Evolutionary conservation across 2,797 vertebrate genomes (phyloP), one percentile per base, ranked within the genome.

Genomic region (Gymnocypris eckloni): DNA sequence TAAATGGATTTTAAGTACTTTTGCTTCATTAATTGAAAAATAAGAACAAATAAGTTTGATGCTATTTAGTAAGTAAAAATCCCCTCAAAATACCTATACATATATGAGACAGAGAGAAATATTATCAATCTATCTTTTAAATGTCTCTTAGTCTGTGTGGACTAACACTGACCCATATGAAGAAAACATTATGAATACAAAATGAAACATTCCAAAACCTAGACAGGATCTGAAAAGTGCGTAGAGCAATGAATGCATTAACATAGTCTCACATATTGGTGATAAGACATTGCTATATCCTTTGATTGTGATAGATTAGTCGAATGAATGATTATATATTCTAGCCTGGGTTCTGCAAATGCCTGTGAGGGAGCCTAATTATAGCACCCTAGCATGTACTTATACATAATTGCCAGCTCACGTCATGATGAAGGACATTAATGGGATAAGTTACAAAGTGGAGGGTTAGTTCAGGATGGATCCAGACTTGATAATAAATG

Each of bases 251-350:
- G 80, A 67, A 94, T 94, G 90, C 89, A 89, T 20, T 92, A 89
- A 88, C 91, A 95, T 91, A 92, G 89, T 91, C 93, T 87, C 75
- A 89, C 86, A 88, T 89, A 85, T 85, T 79, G 86, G 82, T 91
- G 87, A 89, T 54, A 18, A 79, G 89, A 89, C 75, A 88, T 59
- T 71, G 70, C 92, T 75, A 92, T 89, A 90, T 89, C 59, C 83
- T 79, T 71, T 84, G 85, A 90, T 90, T 93, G 87, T 87, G 67
- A 82, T 88, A 88, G 79, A 88, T 92, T 89, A 84, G 64, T 59
- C 84, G 90, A 91, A 93, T 93, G 69, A 89, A 88, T 84, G 88
- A 89, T 93, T 95, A 92, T 92, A 92, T 92, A 90, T 88, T 90
- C 89, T 89, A 83, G 83, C 91, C 90, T 37, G 83, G 86, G 86